These are phyloP conservation scores for Aporophyla nigra DNA, from an alignment of 2,888 invertebrate species.

Conservation along the genomic window DNA sequence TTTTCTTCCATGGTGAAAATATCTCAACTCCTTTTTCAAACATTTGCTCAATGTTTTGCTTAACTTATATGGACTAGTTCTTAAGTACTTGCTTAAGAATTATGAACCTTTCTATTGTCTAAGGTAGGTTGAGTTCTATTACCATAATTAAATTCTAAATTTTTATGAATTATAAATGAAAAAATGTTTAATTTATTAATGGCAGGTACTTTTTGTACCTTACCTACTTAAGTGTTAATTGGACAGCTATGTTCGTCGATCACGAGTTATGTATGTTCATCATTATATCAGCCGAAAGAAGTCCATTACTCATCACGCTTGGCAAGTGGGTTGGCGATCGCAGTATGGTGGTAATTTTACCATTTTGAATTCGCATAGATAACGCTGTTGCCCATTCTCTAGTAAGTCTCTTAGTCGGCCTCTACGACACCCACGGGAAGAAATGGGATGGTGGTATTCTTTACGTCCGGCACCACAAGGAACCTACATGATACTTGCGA, in stretches of 20 bases:
- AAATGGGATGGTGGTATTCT: no score
- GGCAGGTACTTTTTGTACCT: not conserved
- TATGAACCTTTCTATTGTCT: conserved; percentile 13
- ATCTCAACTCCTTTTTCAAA: not conserved
- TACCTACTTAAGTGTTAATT: not conserved
- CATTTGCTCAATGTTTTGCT: not conserved
- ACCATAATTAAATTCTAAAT: not conserved
- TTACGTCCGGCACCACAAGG: no score
- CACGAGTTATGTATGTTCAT: not conserved
- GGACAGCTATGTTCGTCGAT: not conserved
- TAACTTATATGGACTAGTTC: conserved; percentile 1
- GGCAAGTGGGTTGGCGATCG: no score
- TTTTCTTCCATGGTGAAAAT: conserved; percentile 18
- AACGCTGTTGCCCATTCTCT: no score
- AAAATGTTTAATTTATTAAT: not conserved
- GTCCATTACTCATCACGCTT: no score
- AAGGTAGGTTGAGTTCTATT: conserved; percentile 6
- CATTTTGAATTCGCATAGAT: no score
- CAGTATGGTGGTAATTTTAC: no score
- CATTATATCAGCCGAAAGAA: no score
- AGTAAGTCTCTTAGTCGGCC: no score
- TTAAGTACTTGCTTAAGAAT: not conserved
- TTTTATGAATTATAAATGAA: not conserved
- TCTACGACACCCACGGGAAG: no score
- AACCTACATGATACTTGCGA: not conserved